phyloP scores from a whole-genome alignment of 1,140 invertebrate species.

The Tetramorium parvispinum region DNA sequence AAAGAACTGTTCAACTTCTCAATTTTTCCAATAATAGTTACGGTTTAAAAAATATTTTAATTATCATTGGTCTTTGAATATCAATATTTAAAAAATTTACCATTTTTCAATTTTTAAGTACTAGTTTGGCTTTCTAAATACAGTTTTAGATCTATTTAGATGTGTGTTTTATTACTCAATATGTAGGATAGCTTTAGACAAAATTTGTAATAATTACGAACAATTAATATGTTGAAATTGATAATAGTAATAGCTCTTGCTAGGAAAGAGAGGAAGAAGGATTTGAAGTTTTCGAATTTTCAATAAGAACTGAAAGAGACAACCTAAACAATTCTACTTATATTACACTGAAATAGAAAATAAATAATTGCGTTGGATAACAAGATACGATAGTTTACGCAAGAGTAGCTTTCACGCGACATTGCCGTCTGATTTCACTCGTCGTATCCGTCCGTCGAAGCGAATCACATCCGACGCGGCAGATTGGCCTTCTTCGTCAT shows the following conservation, averaged over 20 bases:
- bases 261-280: not conserved
- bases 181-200: not conserved
- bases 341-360: slow-evolving; percentile 28
- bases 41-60: not conserved
- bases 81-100: no score
- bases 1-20: not conserved
- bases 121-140: not conserved
- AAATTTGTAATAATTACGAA: not conserved
- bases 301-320: not conserved
- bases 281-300: not conserved
- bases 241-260: not conserved
- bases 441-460: slow-evolving; percentile 38
- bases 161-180: not conserved
- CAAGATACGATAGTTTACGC: slow-evolving; percentile 25
- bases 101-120: not conserved
- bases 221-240: not conserved
- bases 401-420: slow-evolving; percentile 39
- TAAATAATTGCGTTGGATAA: slow-evolving; percentile 40
- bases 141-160: not conserved
- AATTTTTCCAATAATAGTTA: not conserved
- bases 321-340: not conserved
- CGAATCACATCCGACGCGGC: slow-evolving; percentile 9
- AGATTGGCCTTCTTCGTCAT: slow-evolving; percentile 47
- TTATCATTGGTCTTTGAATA: not conserved
- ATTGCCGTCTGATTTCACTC: slow-evolving; percentile 48